Base-by-base conservation (phyloP, 2,888 invertebrate species). In the Morpho helenor region DNA sequence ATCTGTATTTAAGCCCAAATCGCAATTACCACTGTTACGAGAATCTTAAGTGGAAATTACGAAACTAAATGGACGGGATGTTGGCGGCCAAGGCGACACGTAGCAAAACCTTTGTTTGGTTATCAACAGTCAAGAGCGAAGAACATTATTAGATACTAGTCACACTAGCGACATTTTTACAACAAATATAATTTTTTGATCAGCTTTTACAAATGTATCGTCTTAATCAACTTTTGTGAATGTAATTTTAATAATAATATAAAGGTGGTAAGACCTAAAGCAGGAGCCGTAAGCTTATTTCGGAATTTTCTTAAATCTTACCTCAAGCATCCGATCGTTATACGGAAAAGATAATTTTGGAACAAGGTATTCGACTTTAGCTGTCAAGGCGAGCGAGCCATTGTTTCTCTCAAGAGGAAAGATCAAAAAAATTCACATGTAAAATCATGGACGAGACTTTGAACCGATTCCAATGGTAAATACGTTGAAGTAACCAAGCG, bases 61-160 rank as follows among this genome's bases (percentile, higher is more conserved):
- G 68, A 65, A 65, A 80, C 77, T 79, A 80, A 73, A 72, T 66
- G 59, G 56, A 60, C 68, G 68, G 72, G 72, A 71, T 73, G 78
- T 72, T 76, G 69, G 64, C 63, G 53, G 65, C 71, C 77, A 80
- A 81, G 79, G 77, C 67, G 63, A 75, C 62, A 64, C 62, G 64
- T 58, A 52, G 66, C 59, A 68, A 61, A 58, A 57, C 66, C 69
- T 75, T 77, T 80, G 79, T 79, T 71, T 67, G 70, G 63, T 54
- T 74, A 60, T 57, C 66, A 72, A 71, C 39, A 48, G 23, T 47
- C 54, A 54, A 54, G 47, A 54, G 10, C 54, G n/a, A 55, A 9
- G 39, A 49, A 44, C 4, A 7, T 48, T 16, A 31, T 52, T 45
- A 52, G 52, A 39, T 10, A 45, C 50, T 45, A 52, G 5, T 0